Evolutionary conservation across 2,797 vertebrate species (phyloP), one percentile per base, ranked within the genome.

Genomic region (Alouatta caraya): DNA sequence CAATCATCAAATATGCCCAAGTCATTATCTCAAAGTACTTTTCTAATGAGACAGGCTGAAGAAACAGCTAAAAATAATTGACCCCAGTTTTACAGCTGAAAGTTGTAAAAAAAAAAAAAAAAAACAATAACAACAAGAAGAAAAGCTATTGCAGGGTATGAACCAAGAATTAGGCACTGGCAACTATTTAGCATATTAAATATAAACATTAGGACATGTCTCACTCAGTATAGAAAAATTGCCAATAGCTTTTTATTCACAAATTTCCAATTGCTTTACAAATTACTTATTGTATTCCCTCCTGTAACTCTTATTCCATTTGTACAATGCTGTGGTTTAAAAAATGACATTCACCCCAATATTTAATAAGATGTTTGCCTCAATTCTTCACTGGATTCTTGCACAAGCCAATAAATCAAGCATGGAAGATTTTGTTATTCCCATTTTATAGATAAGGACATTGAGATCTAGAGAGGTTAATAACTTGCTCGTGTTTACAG

Each of bases 11-110:
- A 97, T 37, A 93, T 44, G 81, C 97, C 55, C 83, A 96, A 98
- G 98, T 96, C 17, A 75, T 98, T 99, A 98, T 98, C 98, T 98
- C 98, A 98, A 97, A 98, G 98, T 97, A 97, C 98, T 98, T 94
- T 72, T 26, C 94, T 98, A 98, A 98, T 97, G 95, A 98, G 97
- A 97, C 92, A 96, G 97, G 94, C 97, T 97, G 98, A 98, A 96
- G 98, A 96, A 98, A 83, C 64, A 0, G 72, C 96, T 98, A 98
- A 98, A 98, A 99, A 98, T 98, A 98, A 98, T 91, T 15, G 95
- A 97, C 93, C 93, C 55, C 0, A 33, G 72, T 97, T 97, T 96
- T 88, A 88, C 96, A 98, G 97, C 97, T 98, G 94, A 97, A 97
- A 96, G 81, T 90, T 93, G 70, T 80, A 94, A 93, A 95, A 95